Percentiles rank a stretch among this genome's conserved stretches.
Conservation (phyloP, 2,113 vertebrate species). For the Numenius arquata region DNA sequence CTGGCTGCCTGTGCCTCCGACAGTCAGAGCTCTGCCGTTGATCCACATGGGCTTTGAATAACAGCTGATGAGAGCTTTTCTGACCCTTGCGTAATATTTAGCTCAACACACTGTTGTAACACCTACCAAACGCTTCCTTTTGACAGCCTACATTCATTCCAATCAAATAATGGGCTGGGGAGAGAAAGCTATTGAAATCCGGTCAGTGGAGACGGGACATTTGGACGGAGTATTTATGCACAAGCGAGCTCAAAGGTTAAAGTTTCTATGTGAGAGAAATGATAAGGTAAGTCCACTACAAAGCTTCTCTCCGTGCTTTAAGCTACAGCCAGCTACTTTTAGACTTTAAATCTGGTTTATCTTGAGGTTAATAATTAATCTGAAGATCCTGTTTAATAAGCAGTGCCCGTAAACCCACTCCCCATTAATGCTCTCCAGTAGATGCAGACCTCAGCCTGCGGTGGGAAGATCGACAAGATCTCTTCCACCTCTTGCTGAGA, state of each 20-base stretch:
- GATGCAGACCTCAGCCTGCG: not conserved
- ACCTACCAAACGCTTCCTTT: constrained; percentile 68
- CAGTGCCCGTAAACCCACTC: not conserved
- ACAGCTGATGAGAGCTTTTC: constrained; percentile 52
- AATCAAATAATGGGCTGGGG: constrained; percentile 99
- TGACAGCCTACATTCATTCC: constrained; percentile 99
- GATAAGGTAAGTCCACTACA: constrained; percentile 90
- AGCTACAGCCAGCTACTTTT: constrained; percentile 62
- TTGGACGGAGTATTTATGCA: constrained; percentile 99
- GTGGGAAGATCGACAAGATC: not conserved
- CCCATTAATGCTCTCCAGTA: not conserved
- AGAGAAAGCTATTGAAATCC: constrained; percentile 99
- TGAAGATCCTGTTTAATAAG: constrained; percentile 42
- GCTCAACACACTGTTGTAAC: constrained; percentile 58
- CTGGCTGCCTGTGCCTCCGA: not conserved
- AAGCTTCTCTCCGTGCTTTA: constrained; percentile 52
- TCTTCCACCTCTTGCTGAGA: not conserved
- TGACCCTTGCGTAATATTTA: constrained; percentile 42
- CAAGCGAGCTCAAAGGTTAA: constrained; percentile 99
- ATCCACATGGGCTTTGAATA: constrained; percentile 48
- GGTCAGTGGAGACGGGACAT: constrained; percentile 99
- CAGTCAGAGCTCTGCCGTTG: constrained; percentile 49
- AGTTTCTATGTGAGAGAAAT: constrained; percentile 99
- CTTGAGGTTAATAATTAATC: constrained; percentile 59
- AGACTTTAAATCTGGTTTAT: constrained; percentile 60